Percentiles rank a stretch among this genome's conserved stretches.
Evolutionary conservation across 2,113 vertebrate species (phyloP).

Genomic region (Condylura cristata): DNA sequence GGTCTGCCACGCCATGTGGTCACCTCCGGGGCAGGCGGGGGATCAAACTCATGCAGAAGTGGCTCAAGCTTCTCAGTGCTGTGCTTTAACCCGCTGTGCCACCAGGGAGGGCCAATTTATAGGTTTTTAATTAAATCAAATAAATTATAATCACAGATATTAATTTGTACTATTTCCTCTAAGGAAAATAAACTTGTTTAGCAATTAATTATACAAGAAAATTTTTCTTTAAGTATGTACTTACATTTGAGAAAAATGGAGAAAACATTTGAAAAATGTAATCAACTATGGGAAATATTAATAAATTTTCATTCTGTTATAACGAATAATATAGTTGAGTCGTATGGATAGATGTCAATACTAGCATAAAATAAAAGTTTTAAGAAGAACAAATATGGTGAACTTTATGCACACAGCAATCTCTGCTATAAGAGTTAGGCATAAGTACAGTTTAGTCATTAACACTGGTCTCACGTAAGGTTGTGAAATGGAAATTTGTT

Average conservation of each 20-base stretch:
- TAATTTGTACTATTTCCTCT: slow-evolving; percentile 13
- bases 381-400: neutral
- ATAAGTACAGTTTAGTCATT: neutral
- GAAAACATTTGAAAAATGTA: neutral
- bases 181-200: neutral
- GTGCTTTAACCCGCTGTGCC: too few relatives aligned
- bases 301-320: neutral
- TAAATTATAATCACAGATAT: neutral
- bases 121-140: neutral
- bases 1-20: too few relatives aligned
- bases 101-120: too few relatives aligned
- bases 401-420: neutral
- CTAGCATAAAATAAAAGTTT: neutral
- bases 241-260: slow-evolving; percentile 23
- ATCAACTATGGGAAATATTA: neutral
- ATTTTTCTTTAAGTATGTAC: neutral
- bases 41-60: too few relatives aligned
- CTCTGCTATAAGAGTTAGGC: neutral
- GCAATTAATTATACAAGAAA: neutral
- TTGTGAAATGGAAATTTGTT: neutral
- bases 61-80: too few relatives aligned
- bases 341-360: neutral
- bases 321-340: slow-evolving; percentile 6
- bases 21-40: too few relatives aligned
- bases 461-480: neutral